These are phyloP conservation scores for Erpobdella octoculata DNA, from an alignment of 2,888 invertebrate species.

Conservation along the genomic window DNA sequence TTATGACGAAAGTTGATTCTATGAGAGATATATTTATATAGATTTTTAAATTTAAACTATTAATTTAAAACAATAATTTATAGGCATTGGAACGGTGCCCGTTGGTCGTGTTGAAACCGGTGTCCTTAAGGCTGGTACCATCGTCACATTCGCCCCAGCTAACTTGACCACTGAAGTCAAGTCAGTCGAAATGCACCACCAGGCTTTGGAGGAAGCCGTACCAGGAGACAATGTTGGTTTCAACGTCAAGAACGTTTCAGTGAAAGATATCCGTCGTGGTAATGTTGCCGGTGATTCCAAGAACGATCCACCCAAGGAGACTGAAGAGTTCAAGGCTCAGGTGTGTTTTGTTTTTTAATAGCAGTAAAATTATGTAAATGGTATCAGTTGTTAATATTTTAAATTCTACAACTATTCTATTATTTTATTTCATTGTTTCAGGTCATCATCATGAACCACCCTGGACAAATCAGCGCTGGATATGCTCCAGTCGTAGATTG, in stretches of 20 bases:
- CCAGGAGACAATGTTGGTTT: constrained; percentile 99
- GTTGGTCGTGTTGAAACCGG: constrained; percentile 99
- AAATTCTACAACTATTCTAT: constrained; percentile 14
- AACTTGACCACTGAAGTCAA: constrained; percentile 69
- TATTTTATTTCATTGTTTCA: too few relatives aligned
- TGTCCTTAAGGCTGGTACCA: constrained; percentile 59
- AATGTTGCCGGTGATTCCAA: constrained; percentile 97
- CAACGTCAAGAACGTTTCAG: constrained; percentile 99
- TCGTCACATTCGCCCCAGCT: constrained; percentile 95
- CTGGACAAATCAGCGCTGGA: constrained; percentile 95
- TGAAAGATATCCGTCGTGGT: constrained; percentile 98
- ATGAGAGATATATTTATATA: constrained; percentile 11
- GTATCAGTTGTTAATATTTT: background rate
- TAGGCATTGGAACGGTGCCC: constrained; percentile 94
- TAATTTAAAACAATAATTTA: background rate
- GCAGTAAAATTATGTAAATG: background rate
- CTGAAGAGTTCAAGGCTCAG: constrained; percentile 48
- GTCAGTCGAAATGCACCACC: constrained; percentile 99
- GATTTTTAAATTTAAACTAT: background rate
- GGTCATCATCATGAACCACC: constrained; percentile 97
- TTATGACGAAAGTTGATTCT: background rate
- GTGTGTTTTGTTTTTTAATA: constrained; percentile 35
- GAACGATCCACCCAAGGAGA: constrained; percentile 77
- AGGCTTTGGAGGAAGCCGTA: constrained; percentile 84
- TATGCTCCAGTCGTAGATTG: constrained; percentile 99